Conservation (phyloP, 2,888 invertebrate genomes). For the Polietes domitor region DNA sequence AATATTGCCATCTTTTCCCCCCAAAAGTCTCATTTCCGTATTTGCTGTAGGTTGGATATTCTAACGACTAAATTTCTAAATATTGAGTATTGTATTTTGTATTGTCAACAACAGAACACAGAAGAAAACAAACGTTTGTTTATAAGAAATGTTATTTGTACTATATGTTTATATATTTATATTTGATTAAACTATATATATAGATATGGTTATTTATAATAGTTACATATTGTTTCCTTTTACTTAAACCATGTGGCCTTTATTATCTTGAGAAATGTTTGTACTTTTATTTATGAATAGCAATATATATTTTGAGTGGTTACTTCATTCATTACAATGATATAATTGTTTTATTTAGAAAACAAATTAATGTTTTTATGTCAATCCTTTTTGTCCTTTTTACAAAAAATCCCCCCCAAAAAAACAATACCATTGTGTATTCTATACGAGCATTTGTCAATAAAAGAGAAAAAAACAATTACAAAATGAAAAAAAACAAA, state of each 20-base stretch:
- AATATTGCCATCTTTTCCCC: no score
- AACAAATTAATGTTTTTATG: neutral
- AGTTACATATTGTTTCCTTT: slow-evolving; percentile 27
- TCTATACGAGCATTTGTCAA: slow-evolving; percentile 45
- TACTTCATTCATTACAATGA: neutral
- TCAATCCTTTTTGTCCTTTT: neutral
- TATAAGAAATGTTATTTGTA: neutral
- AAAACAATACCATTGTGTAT: neutral
- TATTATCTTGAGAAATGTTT: slow-evolving; percentile 40
- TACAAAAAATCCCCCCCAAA: neutral
- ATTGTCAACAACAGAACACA: neutral
- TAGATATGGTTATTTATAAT: slow-evolving; percentile 41
- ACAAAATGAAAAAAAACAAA: slow-evolving; percentile 46
- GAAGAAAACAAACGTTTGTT: neutral
- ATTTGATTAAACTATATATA: neutral
- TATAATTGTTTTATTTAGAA: neutral
- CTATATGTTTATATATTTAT: neutral
- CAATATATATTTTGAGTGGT: neutral
- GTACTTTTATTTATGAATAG: neutral
- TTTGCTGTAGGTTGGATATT: neutral
- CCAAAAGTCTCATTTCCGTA: no score
- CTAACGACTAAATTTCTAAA: neutral
- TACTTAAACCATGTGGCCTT: slow-evolving; percentile 59
- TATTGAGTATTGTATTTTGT: neutral
- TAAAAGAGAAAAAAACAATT: slow-evolving; percentile 70